Evolutionary conservation across 2,113 vertebrate genomes (phyloP).

Genomic region (Zeus faber): DNA sequence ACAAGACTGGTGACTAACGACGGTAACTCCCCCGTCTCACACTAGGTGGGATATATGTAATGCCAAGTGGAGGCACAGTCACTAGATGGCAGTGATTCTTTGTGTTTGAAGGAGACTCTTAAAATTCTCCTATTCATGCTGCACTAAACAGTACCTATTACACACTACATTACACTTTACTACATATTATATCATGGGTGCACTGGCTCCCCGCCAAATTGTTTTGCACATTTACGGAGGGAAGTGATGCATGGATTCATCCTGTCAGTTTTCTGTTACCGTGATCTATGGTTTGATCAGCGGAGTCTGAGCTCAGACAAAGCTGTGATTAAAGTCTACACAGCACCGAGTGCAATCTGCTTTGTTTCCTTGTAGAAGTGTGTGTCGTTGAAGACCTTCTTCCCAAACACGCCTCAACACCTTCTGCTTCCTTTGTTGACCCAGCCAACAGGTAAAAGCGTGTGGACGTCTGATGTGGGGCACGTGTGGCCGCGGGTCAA

Average conservation of each 20-base stretch:
- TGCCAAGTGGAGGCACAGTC: too few species aligned
- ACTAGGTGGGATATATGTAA: slow-evolving; percentile 9
- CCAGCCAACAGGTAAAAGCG: slow-evolving; percentile 81
- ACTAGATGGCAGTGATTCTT: slow-evolving; percentile 50
- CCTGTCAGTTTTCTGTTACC: too few species aligned
- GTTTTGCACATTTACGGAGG: too few species aligned
- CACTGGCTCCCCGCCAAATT: too few species aligned
- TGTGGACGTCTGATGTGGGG: too few species aligned
- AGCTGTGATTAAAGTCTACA: slow-evolving; percentile 37
- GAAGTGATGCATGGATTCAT: too few species aligned
- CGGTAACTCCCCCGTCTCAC: too few species aligned
- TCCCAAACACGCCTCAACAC: slow-evolving; percentile 73
- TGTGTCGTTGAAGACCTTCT: slow-evolving; percentile 82
- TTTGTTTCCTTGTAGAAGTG: slow-evolving; percentile 72
- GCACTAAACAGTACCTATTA: slow-evolving; percentile 57
- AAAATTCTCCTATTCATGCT: slow-evolving; percentile 44
- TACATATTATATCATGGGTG: slow-evolving; percentile 54
- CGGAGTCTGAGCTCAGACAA: slow-evolving; percentile 12
- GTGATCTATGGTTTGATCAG: too few species aligned
- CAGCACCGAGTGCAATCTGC: slow-evolving; percentile 13
- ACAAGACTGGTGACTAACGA: too few species aligned
- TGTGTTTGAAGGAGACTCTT: slow-evolving; percentile 21
- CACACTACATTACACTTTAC: slow-evolving; percentile 61
- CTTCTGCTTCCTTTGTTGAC: slow-evolving; percentile 76
- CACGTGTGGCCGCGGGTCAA: too few species aligned